A percentile compares a stretch with the other conserved stretches of the same genome.
Evolutionary conservation across 2,797 vertebrate species (phyloP).

Genomic region (Hemitrygon akajei): DNA sequence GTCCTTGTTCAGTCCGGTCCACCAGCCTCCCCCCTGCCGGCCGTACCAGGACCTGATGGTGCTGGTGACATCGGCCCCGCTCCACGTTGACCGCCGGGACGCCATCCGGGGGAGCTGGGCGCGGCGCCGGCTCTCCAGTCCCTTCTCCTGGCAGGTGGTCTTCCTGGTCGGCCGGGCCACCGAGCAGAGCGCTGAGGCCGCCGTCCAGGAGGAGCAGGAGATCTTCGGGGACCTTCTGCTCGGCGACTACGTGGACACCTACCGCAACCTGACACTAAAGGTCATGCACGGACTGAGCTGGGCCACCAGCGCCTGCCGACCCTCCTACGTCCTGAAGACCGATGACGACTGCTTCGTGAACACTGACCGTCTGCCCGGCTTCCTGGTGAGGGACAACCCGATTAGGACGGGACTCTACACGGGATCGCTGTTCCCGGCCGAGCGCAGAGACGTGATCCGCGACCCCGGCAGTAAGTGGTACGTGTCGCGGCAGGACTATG

Average conservation of each 20-base stretch:
- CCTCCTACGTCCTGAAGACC: slow-evolving; percentile 27
- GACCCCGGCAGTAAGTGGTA: slow-evolving; percentile 42
- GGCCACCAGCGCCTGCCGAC: not conserved
- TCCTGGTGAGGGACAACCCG: slow-evolving; percentile 9
- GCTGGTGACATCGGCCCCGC: slow-evolving; percentile 36
- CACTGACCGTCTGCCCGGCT: slow-evolving; percentile 25
- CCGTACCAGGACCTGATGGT: slow-evolving; percentile 24
- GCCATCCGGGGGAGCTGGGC: slow-evolving; percentile 26
- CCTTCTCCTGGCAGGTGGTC: slow-evolving; percentile 32
- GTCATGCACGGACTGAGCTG: slow-evolving; percentile 39
- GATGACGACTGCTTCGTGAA: slow-evolving; percentile 44
- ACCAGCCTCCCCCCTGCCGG: slow-evolving; percentile 32
- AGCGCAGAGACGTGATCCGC: slow-evolving; percentile 36
- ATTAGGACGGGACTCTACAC: fast-evolving
- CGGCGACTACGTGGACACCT: slow-evolving; percentile 39
- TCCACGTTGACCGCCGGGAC: not conserved
- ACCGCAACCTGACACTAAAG: slow-evolving; percentile 45
- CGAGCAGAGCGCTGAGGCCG: not conserved
- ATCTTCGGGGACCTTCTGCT: slow-evolving; percentile 37
- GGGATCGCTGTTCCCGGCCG: slow-evolving; percentile 22
- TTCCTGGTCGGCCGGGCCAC: slow-evolving; percentile 39
- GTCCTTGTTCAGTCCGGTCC: not conserved
- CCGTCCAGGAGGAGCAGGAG: not conserved
- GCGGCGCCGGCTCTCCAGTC: fast-evolving
- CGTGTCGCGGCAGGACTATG: slow-evolving; percentile 18